Conservation (phyloP, 2,797 vertebrate genomes). For the Eremophila alpestris region DNA sequence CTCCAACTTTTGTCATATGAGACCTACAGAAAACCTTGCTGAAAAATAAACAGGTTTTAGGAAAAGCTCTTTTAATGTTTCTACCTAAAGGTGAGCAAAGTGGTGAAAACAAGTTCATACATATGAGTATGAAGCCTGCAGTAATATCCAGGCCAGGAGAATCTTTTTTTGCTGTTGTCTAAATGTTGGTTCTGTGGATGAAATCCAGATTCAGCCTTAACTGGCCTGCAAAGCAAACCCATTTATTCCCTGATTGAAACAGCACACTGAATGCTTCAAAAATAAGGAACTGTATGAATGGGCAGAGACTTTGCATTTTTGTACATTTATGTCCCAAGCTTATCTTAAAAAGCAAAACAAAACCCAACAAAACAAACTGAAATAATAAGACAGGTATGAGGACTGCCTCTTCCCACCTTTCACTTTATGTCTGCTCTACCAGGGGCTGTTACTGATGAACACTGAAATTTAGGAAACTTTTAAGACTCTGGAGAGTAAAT, state of each 20-base stretch:
- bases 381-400: neutral
- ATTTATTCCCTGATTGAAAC: neutral
- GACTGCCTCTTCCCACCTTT: neutral
- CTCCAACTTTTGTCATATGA: neutral
- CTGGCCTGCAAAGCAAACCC: neutral
- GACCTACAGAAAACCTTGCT: neutral
- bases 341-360: neutral
- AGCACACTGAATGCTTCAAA: neutral
- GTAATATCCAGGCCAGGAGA: neutral
- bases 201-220: neutral
- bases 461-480: neutral
- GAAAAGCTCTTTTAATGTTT: neutral
- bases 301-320: neutral
- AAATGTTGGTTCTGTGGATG: neutral
- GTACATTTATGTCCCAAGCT: neutral
- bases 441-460: neutral
- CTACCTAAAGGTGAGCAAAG: neutral
- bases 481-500: neutral
- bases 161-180: neutral
- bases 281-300: neutral
- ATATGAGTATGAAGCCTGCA: neutral
- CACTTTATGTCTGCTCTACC: neutral
- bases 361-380: neutral
- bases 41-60: neutral
- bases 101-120: neutral